Evolutionary conservation across 2,797 vertebrate species (phyloP).

Genomic region (Syndactyla subalaris): DNA sequence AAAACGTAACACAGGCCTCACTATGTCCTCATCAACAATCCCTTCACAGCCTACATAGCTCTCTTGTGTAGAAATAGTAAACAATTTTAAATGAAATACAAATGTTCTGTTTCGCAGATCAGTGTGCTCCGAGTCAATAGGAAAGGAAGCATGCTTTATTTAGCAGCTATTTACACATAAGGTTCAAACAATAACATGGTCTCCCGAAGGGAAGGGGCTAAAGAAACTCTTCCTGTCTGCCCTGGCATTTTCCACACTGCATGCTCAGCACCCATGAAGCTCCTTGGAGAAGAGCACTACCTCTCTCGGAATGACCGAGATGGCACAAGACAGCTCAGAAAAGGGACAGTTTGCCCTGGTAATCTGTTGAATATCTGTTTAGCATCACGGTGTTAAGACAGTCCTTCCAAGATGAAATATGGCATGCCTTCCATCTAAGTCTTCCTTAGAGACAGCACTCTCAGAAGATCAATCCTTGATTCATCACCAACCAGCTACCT

Average conservation of each 20-base stretch:
- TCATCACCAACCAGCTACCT: background rate
- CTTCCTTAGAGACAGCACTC: background rate
- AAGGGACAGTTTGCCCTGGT: background rate
- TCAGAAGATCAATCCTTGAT: background rate
- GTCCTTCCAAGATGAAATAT: background rate
- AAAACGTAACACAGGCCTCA: slow-evolving; percentile 26
- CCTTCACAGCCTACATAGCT: slow-evolving; percentile 33
- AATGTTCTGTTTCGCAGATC: slow-evolving; percentile 30
- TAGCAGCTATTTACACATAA: slow-evolving; percentile 33
- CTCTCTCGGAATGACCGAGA: background rate
- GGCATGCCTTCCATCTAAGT: background rate
- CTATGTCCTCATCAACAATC: slow-evolving; percentile 50
- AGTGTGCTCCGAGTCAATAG: slow-evolving; percentile 23
- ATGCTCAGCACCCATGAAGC: background rate
- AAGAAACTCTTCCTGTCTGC: background rate
- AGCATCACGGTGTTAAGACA: background rate
- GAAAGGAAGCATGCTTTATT: slow-evolving; percentile 34
- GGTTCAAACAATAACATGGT: slow-evolving; percentile 24
- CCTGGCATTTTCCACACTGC: background rate
- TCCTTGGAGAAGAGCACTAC: background rate
- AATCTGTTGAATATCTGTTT: background rate
- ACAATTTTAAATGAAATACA: slow-evolving; percentile 68
- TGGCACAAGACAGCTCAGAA: background rate
- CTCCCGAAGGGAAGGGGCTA: background rate
- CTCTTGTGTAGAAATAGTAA: slow-evolving; percentile 60